Conservation (phyloP, 1,140 invertebrate genomes). For the Drosophila biarmipes region DNA sequence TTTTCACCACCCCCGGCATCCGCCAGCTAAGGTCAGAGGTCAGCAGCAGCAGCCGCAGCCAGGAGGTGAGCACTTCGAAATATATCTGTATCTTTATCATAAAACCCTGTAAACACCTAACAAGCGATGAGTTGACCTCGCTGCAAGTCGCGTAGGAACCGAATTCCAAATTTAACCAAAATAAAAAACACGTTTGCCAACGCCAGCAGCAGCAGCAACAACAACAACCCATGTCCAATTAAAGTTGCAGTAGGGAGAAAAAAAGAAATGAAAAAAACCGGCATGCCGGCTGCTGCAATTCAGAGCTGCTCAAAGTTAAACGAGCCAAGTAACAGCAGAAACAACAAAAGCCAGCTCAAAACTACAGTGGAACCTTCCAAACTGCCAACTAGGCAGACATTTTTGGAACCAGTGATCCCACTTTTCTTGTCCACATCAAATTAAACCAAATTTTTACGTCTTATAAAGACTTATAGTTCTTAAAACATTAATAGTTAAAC, state of each 20-base stretch:
- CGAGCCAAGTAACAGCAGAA: slow-evolving; percentile 49
- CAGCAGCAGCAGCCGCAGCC: slow-evolving; percentile 35
- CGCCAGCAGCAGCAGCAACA: slow-evolving; percentile 39
- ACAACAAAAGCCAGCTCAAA: slow-evolving; percentile 22
- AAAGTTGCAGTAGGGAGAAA: slow-evolving; percentile 53
- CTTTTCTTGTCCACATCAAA: too few species aligned
- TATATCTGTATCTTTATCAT: slow-evolving; percentile 1
- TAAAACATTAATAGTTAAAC: too few species aligned
- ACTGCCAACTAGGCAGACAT: not conserved
- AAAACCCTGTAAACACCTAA: not conserved
- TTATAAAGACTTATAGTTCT: too few species aligned
- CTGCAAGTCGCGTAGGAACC: slow-evolving; percentile 55
- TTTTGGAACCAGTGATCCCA: too few species aligned
- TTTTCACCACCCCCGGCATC: slow-evolving; percentile 11
- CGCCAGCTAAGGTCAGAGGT: slow-evolving; percentile 25
- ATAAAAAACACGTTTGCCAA: slow-evolving; percentile 76
- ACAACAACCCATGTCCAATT: slow-evolving; percentile 48
- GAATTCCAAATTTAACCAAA: slow-evolving; percentile 59
- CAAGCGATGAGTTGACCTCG: slow-evolving; percentile 46
- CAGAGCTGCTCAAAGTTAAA: slow-evolving; percentile 56
- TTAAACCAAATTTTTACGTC: too few species aligned
- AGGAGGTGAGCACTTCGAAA: slow-evolving; percentile 52
- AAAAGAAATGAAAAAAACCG: slow-evolving; percentile 45
- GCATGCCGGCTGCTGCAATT: slow-evolving; percentile 63
- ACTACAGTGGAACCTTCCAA: slow-evolving; percentile 9